Conservation (phyloP, 2,888 invertebrate species). For the Ichneumon xanthorius region DNA sequence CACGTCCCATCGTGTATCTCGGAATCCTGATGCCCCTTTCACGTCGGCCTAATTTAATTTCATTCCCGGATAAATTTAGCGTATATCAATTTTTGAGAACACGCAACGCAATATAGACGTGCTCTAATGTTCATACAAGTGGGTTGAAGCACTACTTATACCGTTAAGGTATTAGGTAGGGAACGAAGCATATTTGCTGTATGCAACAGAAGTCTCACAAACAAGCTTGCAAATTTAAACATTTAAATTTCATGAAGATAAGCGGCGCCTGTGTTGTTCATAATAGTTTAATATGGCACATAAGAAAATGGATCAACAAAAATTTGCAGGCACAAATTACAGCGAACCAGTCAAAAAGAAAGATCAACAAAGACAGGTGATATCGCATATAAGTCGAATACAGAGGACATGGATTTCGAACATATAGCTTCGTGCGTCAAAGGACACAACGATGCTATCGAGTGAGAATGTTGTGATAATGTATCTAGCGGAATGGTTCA, state of each 20-base stretch:
- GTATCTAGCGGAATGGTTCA: not conserved
- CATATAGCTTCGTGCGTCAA: constrained; percentile 4
- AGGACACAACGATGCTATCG: constrained; percentile 19
- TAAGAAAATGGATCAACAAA: not conserved
- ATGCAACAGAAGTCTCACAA: not conserved
- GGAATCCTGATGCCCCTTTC: too few species aligned
- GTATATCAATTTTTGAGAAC: too few species aligned
- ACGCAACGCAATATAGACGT: too few species aligned
- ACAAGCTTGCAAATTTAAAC: not conserved
- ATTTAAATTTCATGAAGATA: too few species aligned
- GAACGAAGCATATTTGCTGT: too few species aligned
- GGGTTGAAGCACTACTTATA: too few species aligned
- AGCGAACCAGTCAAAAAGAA: not conserved
- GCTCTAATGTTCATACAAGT: not conserved
- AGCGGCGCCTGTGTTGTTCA: too few species aligned
- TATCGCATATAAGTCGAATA: not conserved
- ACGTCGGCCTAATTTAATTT: too few species aligned
- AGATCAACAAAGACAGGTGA: not conserved
- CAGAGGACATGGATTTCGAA: constrained; percentile 7
- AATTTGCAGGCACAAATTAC: constrained; percentile 23
- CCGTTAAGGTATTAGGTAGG: too few species aligned
- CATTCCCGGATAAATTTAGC: too few species aligned
- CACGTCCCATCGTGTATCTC: too few species aligned
- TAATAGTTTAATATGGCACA: not conserved
- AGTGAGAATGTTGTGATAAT: constrained; percentile 5